Percentiles rank a stretch among this genome's conserved stretches.
These are phyloP conservation scores for Rhinichthys klamathensis DNA, from an alignment of 2,113 vertebrate genomes.

Conservation along the genomic window DNA sequence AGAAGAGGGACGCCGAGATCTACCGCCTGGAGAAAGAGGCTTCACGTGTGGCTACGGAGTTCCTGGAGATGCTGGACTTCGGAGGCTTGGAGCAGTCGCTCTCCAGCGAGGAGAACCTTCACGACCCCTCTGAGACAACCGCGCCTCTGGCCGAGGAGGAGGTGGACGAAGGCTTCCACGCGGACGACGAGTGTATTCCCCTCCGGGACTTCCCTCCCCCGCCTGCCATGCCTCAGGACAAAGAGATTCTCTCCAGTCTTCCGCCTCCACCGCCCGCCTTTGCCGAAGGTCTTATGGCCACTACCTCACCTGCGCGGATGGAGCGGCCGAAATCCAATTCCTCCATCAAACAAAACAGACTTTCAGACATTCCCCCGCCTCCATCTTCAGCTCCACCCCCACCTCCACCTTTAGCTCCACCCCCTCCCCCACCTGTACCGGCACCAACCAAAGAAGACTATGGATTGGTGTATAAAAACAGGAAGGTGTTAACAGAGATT, in stretches of 20 bases:
- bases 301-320: slow-evolving; percentile 14
- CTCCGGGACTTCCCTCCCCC: slow-evolving; percentile 72
- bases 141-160: slow-evolving; percentile 84
- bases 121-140: slow-evolving; percentile 77
- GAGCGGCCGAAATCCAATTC: not conserved
- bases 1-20: slow-evolving; percentile 85
- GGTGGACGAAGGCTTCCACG: slow-evolving; percentile 85
- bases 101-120: slow-evolving; percentile 84
- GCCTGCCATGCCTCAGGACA: slow-evolving; percentile 66
- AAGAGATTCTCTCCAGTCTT: slow-evolving; percentile 70
- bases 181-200: slow-evolving; percentile 78
- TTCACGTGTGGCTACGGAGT: slow-evolving; percentile 87
- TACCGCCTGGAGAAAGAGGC: slow-evolving; percentile 87
- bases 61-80: slow-evolving; percentile 88
- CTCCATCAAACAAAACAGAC: slow-evolving; percentile 23
- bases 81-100: slow-evolving; percentile 82
- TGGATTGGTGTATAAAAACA: slow-evolving; percentile 52
- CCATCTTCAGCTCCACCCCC: slow-evolving; percentile 30
- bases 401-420: slow-evolving; percentile 45
- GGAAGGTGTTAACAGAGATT: slow-evolving; percentile 60
- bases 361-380: slow-evolving; percentile 44
- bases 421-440: slow-evolving; percentile 30
- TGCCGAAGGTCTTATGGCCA: slow-evolving; percentile 61
- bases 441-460: slow-evolving; percentile 57
- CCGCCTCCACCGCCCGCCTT: slow-evolving; percentile 75